A percentile compares a stretch with the other conserved stretches of the same genome.
These are phyloP conservation scores for Catocala fraxini DNA, from an alignment of 2,888 invertebrate species.

Conservation along the genomic window DNA sequence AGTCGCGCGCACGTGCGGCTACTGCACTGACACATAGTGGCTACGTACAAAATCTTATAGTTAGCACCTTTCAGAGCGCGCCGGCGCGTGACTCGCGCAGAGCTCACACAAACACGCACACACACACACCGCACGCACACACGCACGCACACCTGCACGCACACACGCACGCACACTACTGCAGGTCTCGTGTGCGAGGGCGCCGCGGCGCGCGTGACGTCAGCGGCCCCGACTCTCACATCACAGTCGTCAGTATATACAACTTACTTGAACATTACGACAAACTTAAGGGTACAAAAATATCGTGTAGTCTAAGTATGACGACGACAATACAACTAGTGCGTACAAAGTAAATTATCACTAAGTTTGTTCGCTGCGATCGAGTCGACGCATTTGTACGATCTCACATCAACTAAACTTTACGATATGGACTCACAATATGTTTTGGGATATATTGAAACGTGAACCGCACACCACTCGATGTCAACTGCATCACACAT, in stretches of 20 bases:
- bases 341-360: conserved; percentile 20
- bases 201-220: neutral
- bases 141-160: too few species aligned
- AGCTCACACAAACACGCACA: too few species aligned
- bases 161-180: too few species aligned
- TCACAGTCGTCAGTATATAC: conserved; percentile 32
- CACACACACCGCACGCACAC: too few species aligned
- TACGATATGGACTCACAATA: conserved; percentile 76
- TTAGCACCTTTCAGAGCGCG: conserved; percentile 59
- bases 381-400: conserved; percentile 3
- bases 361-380: conserved; percentile 37
- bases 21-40: conserved; percentile 12
- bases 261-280: conserved; percentile 26
- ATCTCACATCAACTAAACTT: conserved; percentile 27
- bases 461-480: conserved; percentile 1
- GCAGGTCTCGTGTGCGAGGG: too few species aligned
- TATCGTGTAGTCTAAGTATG: conserved; percentile 28
- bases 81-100: neutral
- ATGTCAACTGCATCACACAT: neutral
- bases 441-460: conserved; percentile 55
- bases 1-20: too few species aligned
- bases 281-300: conserved; percentile 39
- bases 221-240: conserved; percentile 17
- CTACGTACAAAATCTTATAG: conserved; percentile 56
- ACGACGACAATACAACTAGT: conserved; percentile 36